Conservation (phyloP, 1,140 invertebrate species). For the Bombus pascuorum region DNA sequence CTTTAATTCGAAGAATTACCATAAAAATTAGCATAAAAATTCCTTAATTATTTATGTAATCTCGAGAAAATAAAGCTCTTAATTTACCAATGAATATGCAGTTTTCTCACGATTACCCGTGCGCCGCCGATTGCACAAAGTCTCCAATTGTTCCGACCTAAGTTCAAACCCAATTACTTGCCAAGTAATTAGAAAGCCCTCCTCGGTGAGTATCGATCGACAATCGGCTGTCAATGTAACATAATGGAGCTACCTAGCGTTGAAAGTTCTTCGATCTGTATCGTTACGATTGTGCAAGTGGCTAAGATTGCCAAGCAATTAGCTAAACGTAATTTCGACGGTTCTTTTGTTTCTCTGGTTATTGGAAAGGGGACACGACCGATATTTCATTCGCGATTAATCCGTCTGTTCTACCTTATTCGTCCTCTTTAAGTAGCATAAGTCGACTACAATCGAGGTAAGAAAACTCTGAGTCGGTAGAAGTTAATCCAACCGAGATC, state of each 20-base stretch:
- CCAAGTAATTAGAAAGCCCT: conserved; percentile 25
- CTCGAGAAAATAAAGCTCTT: neutral
- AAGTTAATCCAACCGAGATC: neutral
- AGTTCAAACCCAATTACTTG: conserved; percentile 1
- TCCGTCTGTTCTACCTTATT: neutral
- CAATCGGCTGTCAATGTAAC: conserved; percentile 15
- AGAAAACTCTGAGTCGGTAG: neutral
- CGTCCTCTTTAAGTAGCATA: neutral
- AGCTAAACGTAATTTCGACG: conserved; percentile 50
- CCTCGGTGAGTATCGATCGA: conserved; percentile 9
- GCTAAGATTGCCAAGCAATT: conserved; percentile 43
- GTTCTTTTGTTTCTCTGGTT: neutral
- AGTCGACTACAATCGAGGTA: neutral
- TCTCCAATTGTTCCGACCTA: neutral
- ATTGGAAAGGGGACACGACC: conserved; percentile 19
- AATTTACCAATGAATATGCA: neutral
- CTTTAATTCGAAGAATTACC: neutral
- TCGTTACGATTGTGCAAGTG: conserved; percentile 37
- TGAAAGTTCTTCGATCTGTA: neutral
- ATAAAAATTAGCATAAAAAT: neutral
- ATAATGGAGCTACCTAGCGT: conserved; percentile 22
- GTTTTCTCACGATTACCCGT: neutral
- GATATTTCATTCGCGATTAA: conserved; percentile 33
- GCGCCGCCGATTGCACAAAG: neutral
- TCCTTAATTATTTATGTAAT: neutral